These are phyloP conservation scores for Eudasyphora cyanicolor DNA, from an alignment of 2,888 invertebrate genomes.

Conservation along the genomic window DNA sequence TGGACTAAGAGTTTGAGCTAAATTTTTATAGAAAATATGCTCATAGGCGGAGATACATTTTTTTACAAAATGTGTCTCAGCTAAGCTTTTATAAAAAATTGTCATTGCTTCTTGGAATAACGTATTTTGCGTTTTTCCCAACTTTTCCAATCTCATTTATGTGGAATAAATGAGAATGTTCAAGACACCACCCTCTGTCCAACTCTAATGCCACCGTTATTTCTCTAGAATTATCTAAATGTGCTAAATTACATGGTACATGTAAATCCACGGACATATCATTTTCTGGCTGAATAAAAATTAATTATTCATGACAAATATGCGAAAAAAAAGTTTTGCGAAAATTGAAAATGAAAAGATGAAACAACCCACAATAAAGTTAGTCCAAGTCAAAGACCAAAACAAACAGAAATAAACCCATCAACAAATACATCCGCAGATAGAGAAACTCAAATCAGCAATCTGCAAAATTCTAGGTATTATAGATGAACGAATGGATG, in stretches of 20 bases:
- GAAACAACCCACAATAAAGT: conserved; percentile 31
- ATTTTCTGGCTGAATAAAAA: conserved; percentile 61
- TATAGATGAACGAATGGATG: not conserved
- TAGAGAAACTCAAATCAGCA: not conserved
- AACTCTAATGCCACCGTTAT: too few species aligned
- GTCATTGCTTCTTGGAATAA: too few species aligned
- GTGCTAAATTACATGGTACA: not conserved
- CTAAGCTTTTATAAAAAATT: too few species aligned
- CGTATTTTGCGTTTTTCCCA: too few species aligned
- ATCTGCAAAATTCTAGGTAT: conserved; percentile 4
- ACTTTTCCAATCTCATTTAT: too few species aligned
- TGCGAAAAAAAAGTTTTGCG: conserved; percentile 37
- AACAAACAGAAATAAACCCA: conserved; percentile 30
- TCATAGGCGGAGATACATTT: too few species aligned
- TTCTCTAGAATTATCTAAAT: too few species aligned
- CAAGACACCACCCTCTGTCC: too few species aligned
- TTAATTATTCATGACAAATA: conserved; percentile 57
- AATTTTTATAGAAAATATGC: too few species aligned
- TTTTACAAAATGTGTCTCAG: too few species aligned
- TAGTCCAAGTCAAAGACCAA: not conserved
- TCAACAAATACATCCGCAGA: not conserved
- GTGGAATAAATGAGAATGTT: too few species aligned
- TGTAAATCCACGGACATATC: not conserved
- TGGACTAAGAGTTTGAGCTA: too few species aligned
- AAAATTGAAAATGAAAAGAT: conserved; percentile 50